Base-by-base conservation (phyloP, 2,888 invertebrate genomes). In the Ephialtes manifestator region DNA sequence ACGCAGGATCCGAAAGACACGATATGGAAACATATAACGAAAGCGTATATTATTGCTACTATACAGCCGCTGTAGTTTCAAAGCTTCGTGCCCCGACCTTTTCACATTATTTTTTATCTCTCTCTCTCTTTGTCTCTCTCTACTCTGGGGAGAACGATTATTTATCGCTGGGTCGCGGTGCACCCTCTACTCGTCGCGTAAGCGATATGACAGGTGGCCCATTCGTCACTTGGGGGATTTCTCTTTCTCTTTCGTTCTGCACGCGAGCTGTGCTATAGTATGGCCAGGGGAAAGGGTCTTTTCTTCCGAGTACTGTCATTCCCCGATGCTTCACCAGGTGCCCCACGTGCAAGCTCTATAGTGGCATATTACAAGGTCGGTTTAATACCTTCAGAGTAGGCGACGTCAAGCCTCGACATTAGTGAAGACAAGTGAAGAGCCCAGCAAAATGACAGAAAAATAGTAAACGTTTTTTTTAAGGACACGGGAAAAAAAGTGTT, bases 181-280 rank as follows among this genome's bases (percentile, higher is more conserved):
- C 74, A 75, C 81, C 81, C 78, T 78, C 81, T 77, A 81, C 81
- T 81, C 78, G 83, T 83, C 83, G 81, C 84, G 78, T 65, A 85
- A 81, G 53, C 81, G 84, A 85, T 85, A 85, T 79, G 84, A 81
- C 84, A 85, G 84, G 84, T 85, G 84, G 84, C 75, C 78, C 84
- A 81, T 85, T 78, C 84, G 81, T 81, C 84, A 79, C 78, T 81
- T 74, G 70, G 18, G 55, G n/a, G 63, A 81, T 78, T 81, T 81
- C 81, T 81, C 84, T 75, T 65, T 81, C 81, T 74, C 43, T 58
- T 67, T 31, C 60, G 60, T 60, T 74, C 68, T 28, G 81, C 81
- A 84, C 84, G 84, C 81, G 60, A 84, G 53, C 74, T 70, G 20
- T 24, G 18, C 72, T 18, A 35, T 20, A 48, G 51, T 15, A 20